These are phyloP conservation scores for Pipistrellus pipistrellus DNA, from an alignment of 2,797 vertebrate species.

Conservation along the genomic window DNA sequence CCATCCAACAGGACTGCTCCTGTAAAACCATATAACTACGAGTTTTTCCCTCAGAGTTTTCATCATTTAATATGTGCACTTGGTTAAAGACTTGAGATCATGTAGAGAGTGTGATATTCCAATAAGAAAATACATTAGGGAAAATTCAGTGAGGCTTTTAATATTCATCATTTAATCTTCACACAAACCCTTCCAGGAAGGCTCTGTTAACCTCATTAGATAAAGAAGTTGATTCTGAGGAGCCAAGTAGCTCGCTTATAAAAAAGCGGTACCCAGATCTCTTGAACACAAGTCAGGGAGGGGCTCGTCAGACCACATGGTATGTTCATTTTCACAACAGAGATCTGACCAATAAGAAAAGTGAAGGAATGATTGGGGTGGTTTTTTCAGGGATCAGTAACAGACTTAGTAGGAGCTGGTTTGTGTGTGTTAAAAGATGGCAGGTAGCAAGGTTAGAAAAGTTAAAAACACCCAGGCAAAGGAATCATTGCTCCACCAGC, in stretches of 20 bases:
- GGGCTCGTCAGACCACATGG: neutral
- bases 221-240: constrained; percentile 8
- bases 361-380: neutral
- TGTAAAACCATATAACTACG: neutral
- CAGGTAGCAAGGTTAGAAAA: neutral
- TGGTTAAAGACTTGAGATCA: neutral
- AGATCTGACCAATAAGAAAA: neutral
- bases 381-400: neutral
- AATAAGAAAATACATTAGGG: constrained; percentile 12
- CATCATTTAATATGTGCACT: neutral
- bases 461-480: neutral
- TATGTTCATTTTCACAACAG: neutral
- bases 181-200: neutral
- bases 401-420: neutral
- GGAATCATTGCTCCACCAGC: neutral
- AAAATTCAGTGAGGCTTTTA: constrained; percentile 42
- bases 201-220: neutral
- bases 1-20: neutral
- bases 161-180: constrained; percentile 37
- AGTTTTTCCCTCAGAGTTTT: neutral
- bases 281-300: neutral
- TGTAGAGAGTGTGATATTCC: neutral
- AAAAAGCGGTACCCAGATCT: neutral
- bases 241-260: neutral
- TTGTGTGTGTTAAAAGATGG: neutral